Evolutionary conservation across 37 sponge, comb jelly and placozoan genomes (phyloP), one percentile per base, ranked within the genome.

Genomic region (Lycopodina hypogea): DNA sequence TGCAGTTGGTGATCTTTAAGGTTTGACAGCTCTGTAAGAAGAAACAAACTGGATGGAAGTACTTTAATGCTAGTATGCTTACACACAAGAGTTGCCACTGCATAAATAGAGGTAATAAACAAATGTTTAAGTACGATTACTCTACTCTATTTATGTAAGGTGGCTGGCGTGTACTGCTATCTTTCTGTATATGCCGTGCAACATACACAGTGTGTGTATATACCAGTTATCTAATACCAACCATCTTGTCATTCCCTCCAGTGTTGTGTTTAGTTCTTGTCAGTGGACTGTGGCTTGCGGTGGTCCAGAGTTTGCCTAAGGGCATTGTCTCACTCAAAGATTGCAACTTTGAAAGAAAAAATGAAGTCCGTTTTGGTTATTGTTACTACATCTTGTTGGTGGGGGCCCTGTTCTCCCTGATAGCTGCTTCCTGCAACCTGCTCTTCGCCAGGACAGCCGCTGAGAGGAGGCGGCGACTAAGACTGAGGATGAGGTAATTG

Each of bases 251-350:
- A 17, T 67, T 29, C 30, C 14, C 9, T 51, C 48, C 42, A 92
- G 93, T 92, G 68, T 40, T 92, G 32, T 92, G 93, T 68, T 81
- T 84, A 29, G 82, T 92, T 0, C 50, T 83, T 24, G 85, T 88
- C 38, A 83, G 79, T 69, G 93, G 93, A 8, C 81, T 92, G 18
- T 92, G 93, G 93, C 69, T 92, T 38, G 83, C 83, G 56, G 93
- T 88, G 36, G 68, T 56, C 2, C 85, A 92, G 66, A 59, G 38
- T 24, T 42, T 92, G 0, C 87, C 91, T 57, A 59, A 48, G 3
- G 32, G 42, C 19, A 68, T 28, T 0, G 40, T 22, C 29, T 18
- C 41, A 22, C 24, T 21, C 11, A 39, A 22, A 34, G 22, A 0
- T 17, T 61, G 74, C 36, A 33, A 55, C 36, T 0, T 42, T 7